phyloP scores from a whole-genome alignment of 2,113 vertebrate genomes.

The Paralichthys olivaceus region DNA sequence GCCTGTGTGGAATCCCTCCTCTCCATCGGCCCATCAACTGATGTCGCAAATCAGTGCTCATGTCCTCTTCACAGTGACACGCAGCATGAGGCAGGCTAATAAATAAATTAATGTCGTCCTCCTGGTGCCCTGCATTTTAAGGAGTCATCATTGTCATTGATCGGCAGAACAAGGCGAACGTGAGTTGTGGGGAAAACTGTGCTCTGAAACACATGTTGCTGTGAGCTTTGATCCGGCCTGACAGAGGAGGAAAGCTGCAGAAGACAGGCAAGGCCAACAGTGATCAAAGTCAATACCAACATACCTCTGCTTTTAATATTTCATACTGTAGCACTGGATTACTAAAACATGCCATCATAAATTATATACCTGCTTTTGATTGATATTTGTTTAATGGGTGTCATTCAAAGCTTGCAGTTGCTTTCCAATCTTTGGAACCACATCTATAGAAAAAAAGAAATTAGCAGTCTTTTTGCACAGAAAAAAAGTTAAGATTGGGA shows the following conservation, averaged over 20 bases:
- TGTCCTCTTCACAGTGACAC: constrained; percentile 45
- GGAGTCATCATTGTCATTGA: constrained; percentile 51
- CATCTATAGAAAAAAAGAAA: constrained; percentile 42
- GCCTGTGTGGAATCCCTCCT: constrained; percentile 42
- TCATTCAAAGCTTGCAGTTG: constrained; percentile 40
- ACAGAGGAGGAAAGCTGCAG: constrained; percentile 45
- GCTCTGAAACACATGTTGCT: constrained; percentile 59
- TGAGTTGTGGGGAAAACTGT: constrained; percentile 47
- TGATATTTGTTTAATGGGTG: constrained; percentile 67
- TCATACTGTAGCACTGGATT: constrained; percentile 63
- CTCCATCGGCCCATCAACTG: constrained; percentile 32
- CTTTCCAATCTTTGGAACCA: constrained; percentile 48
- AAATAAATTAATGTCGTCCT: constrained; percentile 69
- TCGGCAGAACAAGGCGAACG: constrained; percentile 55
- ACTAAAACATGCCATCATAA: constrained; percentile 67
- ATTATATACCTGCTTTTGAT: constrained; percentile 61
- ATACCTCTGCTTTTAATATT: constrained; percentile 78
- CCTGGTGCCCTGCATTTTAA: constrained; percentile 54
- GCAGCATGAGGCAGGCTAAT: constrained; percentile 48
- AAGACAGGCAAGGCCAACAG: constrained; percentile 64
- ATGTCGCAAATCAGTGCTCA: constrained; percentile 44
- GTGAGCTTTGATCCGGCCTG: constrained; percentile 72
- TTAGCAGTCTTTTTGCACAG: background rate
- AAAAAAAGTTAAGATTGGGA: constrained; percentile 20
- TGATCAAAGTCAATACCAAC: constrained; percentile 83